These are phyloP conservation scores for Geococcyx californianus DNA, from an alignment of 2,113 vertebrate species.

Conservation along the genomic window DNA sequence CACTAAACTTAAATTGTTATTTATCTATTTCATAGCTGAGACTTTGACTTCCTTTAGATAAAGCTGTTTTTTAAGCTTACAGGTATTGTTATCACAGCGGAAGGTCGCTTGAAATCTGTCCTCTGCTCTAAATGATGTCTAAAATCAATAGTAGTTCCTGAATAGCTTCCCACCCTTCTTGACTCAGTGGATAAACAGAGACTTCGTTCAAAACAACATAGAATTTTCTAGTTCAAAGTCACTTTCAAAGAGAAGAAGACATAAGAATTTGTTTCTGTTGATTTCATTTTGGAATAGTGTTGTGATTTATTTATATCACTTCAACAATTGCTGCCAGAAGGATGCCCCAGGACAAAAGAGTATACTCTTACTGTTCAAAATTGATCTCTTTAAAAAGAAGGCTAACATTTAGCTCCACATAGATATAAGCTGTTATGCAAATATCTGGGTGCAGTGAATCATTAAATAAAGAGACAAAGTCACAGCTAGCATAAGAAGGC, in stretches of 20 bases:
- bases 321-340: not conserved
- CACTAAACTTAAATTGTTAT: constrained; percentile 61
- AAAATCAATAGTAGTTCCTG: constrained; percentile 75
- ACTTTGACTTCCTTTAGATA: constrained; percentile 38
- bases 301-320: constrained; percentile 29
- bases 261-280: not conserved
- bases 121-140: constrained; percentile 71
- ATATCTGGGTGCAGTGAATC: not conserved
- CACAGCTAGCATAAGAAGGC: constrained; percentile 15
- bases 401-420: not conserved
- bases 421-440: not conserved
- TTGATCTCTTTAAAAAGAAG: not conserved
- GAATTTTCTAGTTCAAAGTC: constrained; percentile 71
- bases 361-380: not conserved
- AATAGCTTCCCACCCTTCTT: constrained; percentile 61
- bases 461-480: constrained; percentile 36
- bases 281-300: constrained; percentile 34
- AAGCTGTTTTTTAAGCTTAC: constrained; percentile 61
- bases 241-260: constrained; percentile 54
- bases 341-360: not conserved
- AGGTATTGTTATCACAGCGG: constrained; percentile 73
- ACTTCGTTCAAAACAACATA: constrained; percentile 14
- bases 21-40: constrained; percentile 47
- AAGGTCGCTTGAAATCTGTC: constrained; percentile 76
- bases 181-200: constrained; percentile 52